A percentile compares a stretch with the other conserved stretches of the same genome.
These are phyloP conservation scores for Graptemys geographica DNA, from an alignment of 2,797 vertebrate genomes.

Conservation along the genomic window DNA sequence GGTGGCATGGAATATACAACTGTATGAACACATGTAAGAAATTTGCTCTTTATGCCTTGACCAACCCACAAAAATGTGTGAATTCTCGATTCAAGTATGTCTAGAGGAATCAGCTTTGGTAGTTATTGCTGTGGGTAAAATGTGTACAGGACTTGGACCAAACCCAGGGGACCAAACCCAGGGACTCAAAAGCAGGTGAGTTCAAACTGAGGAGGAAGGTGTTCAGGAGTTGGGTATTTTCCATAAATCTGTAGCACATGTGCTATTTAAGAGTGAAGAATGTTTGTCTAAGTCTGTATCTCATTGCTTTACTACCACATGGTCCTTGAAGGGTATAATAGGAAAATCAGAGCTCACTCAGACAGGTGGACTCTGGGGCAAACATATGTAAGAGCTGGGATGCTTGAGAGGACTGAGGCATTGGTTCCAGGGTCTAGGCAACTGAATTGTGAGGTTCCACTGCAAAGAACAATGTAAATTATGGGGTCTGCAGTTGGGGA, in stretches of 20 bases:
- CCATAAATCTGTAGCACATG: background rate
- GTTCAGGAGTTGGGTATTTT: background rate
- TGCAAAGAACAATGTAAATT: background rate
- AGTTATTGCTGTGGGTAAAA: too few relatives aligned
- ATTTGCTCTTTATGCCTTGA: too few relatives aligned
- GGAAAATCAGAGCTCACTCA: background rate
- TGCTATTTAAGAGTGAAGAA: background rate
- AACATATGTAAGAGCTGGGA: background rate
- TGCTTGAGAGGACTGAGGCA: background rate
- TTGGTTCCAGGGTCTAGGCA: background rate
- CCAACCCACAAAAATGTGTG: too few relatives aligned
- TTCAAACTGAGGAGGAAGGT: background rate
- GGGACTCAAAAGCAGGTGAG: background rate
- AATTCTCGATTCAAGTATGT: too few relatives aligned
- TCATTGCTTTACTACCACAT: background rate
- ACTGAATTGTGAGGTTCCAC: too few relatives aligned
- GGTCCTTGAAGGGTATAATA: background rate
- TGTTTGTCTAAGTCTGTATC: background rate
- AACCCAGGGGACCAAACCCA: background rate
- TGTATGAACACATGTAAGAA: too few relatives aligned
- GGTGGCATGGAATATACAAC: too few relatives aligned
- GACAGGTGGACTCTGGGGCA: background rate
- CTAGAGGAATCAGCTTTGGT: too few relatives aligned
- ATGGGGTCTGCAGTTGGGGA: background rate
- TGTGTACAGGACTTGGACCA: background rate